These are phyloP conservation scores for Diploptera punctata DNA, from an alignment of 2,888 invertebrate species.

Conservation along the genomic window DNA sequence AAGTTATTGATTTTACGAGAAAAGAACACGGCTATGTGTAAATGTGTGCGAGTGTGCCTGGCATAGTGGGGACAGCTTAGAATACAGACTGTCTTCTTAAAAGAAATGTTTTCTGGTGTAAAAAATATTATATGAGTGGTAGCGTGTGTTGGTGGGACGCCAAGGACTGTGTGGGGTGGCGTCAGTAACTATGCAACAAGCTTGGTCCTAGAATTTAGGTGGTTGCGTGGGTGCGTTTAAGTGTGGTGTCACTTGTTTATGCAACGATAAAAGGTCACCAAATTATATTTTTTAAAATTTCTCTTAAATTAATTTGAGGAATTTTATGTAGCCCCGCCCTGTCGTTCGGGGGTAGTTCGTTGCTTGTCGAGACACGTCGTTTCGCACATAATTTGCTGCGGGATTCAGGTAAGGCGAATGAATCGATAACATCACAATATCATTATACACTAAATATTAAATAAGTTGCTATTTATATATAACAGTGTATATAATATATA, in stretches of 20 bases:
- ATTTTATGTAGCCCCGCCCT: conserved; percentile 12
- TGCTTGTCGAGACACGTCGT: conserved; percentile 5
- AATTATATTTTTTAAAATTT: too few species aligned
- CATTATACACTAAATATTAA: too few species aligned
- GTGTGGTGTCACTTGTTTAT: background rate
- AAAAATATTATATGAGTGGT: background rate
- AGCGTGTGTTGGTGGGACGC: background rate
- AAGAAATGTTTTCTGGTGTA: background rate
- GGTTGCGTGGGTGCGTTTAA: conserved; percentile 11
- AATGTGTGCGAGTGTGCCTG: conserved; percentile 12
- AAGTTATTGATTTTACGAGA: conserved; percentile 41
- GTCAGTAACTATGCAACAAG: background rate
- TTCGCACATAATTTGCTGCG: background rate
- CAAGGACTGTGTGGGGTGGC: background rate
- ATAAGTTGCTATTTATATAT: too few species aligned
- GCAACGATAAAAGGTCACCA: background rate
- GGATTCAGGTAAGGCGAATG: conserved; percentile 2
- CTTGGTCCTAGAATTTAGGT: background rate
- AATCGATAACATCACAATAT: background rate
- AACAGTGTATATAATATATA: too few species aligned
- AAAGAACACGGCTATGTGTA: conserved; percentile 35
- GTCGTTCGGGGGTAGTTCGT: conserved; percentile 11
- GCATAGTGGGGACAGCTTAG: background rate
- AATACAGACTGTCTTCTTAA: background rate
- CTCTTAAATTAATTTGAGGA: too few species aligned